Evolutionary conservation across 2,888 invertebrate genomes (phyloP).

Genomic region (Chrysodeixis includens): DNA sequence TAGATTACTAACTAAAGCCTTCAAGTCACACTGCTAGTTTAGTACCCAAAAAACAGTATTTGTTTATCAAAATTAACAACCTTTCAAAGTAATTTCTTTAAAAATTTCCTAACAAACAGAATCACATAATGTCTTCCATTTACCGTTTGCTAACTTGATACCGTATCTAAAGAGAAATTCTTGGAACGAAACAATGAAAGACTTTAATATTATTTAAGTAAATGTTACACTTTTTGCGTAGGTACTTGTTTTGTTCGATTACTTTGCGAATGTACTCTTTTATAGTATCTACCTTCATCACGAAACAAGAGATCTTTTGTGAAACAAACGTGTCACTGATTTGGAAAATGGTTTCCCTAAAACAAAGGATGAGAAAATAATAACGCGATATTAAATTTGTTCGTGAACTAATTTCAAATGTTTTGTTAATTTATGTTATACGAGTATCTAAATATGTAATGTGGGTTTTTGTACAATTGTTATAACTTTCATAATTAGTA

Average conservation of each 20-base stretch:
- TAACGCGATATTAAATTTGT: background rate
- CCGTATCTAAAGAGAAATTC: no score
- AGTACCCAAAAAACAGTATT: no score
- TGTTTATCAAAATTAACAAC: no score
- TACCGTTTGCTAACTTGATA: no score
- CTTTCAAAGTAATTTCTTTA: no score
- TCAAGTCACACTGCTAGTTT: no score
- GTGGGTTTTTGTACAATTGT: background rate
- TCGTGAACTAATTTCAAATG: background rate
- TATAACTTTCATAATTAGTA: background rate
- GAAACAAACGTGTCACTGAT: background rate
- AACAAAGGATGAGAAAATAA: constrained; percentile 1
- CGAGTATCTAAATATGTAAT: background rate
- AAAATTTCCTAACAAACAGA: no score
- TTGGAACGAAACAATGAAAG: no score
- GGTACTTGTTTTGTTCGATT: background rate
- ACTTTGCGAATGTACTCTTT: background rate
- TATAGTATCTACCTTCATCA: background rate
- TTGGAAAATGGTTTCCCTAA: background rate
- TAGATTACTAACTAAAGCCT: no score
- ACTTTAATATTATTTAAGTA: background rate
- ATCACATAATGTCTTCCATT: no score
- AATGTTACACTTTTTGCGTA: background rate
- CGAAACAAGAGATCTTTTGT: background rate
- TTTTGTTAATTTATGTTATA: background rate